Conservation (phyloP, 2,113 vertebrate genomes). For the Triplophysa rosa region DNA sequence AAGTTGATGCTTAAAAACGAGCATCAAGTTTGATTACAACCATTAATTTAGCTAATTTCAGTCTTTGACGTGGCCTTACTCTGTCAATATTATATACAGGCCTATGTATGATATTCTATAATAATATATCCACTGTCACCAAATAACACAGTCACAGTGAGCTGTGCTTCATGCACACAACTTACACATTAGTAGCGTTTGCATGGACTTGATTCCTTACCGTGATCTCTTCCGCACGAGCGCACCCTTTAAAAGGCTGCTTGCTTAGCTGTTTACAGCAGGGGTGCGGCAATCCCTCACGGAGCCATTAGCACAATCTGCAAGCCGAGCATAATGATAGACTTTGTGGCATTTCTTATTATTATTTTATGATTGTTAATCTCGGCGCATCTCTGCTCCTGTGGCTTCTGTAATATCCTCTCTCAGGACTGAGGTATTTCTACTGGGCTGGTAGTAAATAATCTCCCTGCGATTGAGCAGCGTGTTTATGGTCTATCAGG, state of each 20-base stretch:
- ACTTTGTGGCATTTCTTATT: conserved; percentile 29
- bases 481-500: conserved; percentile 34
- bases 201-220: background rate
- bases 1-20: too few species aligned
- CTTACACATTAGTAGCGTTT: background rate
- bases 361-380: conserved; percentile 52
- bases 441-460: conserved; percentile 44
- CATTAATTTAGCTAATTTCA: too few species aligned
- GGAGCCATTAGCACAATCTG: conserved; percentile 49
- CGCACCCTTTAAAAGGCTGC: conserved; percentile 20
- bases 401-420: conserved; percentile 26
- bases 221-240: conserved; percentile 29
- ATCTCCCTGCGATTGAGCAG: conserved; percentile 12
- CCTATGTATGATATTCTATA: too few species aligned
- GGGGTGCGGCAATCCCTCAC: conserved; percentile 18
- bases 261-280: conserved; percentile 46
- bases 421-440: conserved; percentile 35
- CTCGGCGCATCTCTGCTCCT: conserved; percentile 14
- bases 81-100: too few species aligned
- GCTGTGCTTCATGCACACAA: background rate
- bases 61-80: too few species aligned
- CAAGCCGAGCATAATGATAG: conserved; percentile 43
- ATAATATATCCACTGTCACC: too few species aligned
- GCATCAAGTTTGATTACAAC: too few species aligned
- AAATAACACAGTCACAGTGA: too few species aligned